These are phyloP conservation scores for Drosophila gunungcola DNA, from an alignment of 1,140 invertebrate genomes.

Conservation along the genomic window DNA sequence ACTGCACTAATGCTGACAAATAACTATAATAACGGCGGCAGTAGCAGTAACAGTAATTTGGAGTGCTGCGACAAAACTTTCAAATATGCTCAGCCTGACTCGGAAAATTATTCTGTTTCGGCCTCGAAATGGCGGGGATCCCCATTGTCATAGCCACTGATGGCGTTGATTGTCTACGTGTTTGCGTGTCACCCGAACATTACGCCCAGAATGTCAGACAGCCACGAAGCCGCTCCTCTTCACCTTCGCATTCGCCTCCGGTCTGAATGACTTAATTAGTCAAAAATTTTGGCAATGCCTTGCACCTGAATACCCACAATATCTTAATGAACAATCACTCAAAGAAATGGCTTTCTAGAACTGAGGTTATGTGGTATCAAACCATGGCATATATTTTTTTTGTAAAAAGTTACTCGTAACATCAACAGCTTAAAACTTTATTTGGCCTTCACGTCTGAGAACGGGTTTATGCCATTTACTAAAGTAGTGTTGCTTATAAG, in stretches of 20 bases:
- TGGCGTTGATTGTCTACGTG: constrained; percentile 75
- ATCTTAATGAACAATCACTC: not conserved
- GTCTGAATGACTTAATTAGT: constrained; percentile 72
- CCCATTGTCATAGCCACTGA: constrained; percentile 45
- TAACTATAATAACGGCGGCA: constrained; percentile 55
- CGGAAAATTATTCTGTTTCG: constrained; percentile 22
- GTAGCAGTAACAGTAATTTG: constrained; percentile 24
- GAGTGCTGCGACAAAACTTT: constrained; percentile 67
- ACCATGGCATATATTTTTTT: too few relatives aligned
- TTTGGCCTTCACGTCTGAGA: too few relatives aligned
- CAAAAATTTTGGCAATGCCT: constrained; percentile 67
- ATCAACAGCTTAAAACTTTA: too few relatives aligned
- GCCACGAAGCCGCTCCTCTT: constrained; percentile 13
- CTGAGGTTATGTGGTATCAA: not conserved
- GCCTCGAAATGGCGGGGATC: constrained; percentile 5
- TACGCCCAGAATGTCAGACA: constrained; percentile 42
- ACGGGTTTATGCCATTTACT: too few relatives aligned
- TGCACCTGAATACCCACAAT: constrained; percentile 1
- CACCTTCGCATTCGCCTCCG: not conserved
- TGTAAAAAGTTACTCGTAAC: too few relatives aligned
- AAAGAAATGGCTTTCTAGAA: not conserved
- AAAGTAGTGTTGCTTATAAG: too few relatives aligned
- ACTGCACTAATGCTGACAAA: constrained; percentile 63
- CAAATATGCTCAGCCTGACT: constrained; percentile 63
- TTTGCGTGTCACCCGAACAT: constrained; percentile 70